Evolutionary conservation across 2,888 invertebrate genomes (phyloP).

Genomic region (Nesidiocoris tenuis): DNA sequence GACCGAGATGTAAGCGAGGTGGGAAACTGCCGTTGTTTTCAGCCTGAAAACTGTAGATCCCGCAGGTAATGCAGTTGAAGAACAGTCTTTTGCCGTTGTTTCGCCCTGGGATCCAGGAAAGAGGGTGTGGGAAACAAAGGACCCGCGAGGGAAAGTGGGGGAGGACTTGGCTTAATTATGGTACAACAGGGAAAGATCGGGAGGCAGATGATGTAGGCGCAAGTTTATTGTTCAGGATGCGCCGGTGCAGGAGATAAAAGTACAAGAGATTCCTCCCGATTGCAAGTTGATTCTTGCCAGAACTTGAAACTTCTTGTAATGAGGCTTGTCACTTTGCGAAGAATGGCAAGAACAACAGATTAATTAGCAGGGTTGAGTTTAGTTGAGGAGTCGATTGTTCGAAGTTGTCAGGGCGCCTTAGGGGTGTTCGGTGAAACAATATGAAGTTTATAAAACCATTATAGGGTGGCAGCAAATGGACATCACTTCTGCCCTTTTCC

Average conservation of each 20-base stretch:
- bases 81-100: neutral
- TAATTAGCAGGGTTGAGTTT: no score
- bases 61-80: slow-evolving; percentile 12
- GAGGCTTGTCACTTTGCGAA: no score
- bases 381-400: no score
- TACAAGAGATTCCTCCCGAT: slow-evolving; percentile 3
- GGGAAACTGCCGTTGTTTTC: neutral
- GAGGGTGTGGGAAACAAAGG: neutral
- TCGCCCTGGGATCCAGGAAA: neutral
- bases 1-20: neutral
- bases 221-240: slow-evolving; percentile 1
- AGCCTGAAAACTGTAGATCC: neutral
- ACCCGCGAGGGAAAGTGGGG: neutral
- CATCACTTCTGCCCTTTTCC: no score
- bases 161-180: slow-evolving; percentile 6
- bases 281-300: neutral
- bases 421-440: no score
- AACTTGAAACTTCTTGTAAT: no score
- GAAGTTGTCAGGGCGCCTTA: no score
- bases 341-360: no score
- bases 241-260: neutral
- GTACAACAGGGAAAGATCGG: slow-evolving; percentile 4
- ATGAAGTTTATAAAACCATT: no score
- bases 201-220: neutral
- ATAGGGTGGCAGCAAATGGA: no score